phyloP scores from a whole-genome alignment of 2,113 vertebrate species.

The Megaceryle torquata region DNA sequence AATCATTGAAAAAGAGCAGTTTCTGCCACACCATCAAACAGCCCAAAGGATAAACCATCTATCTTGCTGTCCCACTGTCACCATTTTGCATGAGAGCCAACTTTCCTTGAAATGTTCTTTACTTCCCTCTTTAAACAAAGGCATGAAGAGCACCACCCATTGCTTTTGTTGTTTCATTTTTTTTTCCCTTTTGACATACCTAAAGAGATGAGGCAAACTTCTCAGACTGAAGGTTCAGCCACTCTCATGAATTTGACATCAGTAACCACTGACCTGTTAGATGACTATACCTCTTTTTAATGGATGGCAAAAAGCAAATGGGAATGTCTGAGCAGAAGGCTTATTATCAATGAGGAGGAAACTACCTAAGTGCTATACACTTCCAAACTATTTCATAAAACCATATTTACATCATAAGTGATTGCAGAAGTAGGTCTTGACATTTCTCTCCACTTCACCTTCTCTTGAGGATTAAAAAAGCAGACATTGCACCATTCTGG shows the following conservation, averaged over 20 bases:
- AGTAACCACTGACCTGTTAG: background rate
- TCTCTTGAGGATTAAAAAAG: background rate
- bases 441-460: background rate
- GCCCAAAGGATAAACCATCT: background rate
- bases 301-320: background rate
- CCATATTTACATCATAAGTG: background rate
- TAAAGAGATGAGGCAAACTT: background rate
- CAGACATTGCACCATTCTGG: accelerated
- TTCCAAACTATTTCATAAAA: background rate
- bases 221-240: background rate
- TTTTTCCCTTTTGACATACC: background rate
- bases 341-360: background rate
- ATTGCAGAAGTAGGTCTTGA: background rate
- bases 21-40: background rate
- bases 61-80: background rate
- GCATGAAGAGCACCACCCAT: background rate
- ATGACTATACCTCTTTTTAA: background rate
- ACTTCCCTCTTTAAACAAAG: background rate
- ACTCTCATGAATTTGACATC: background rate
- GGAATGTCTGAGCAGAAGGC: background rate
- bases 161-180: no score
- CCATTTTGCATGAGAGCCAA: background rate
- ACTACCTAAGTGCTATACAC: background rate
- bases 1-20: background rate
- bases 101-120: background rate